Percentiles rank a stretch among this genome's conserved stretches.
These are phyloP conservation scores for Melitaea athalia DNA, from an alignment of 2,888 invertebrate genomes.

Conservation along the genomic window DNA sequence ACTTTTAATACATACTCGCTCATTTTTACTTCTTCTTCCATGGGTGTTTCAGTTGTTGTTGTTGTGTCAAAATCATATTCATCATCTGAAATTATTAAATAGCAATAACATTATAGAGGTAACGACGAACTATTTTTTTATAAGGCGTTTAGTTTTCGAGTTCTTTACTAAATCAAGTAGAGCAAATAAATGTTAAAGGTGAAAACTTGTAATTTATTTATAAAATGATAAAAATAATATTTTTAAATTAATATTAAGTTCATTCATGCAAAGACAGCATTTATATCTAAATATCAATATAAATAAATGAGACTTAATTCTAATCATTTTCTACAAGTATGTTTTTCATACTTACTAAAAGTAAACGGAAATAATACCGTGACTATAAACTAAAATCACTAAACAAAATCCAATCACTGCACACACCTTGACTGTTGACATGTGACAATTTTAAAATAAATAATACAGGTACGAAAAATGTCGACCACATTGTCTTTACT, in stretches of 20 bases:
- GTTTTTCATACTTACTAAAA: too few relatives aligned
- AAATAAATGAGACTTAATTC: too few relatives aligned
- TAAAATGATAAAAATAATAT: too few relatives aligned
- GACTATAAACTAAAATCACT: background rate
- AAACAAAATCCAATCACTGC: background rate
- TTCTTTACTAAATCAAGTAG: too few relatives aligned
- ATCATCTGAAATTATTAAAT: slow-evolving; percentile 31
- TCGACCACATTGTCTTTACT: slow-evolving; percentile 21
- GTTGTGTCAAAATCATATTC: slow-evolving; percentile 8
- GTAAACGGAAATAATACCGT: too few relatives aligned
- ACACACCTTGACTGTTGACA: slow-evolving; percentile 34
- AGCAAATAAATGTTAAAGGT: too few relatives aligned
- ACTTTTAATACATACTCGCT: slow-evolving; percentile 87
- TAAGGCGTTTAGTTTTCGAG: background rate
- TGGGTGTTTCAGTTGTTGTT: slow-evolving; percentile 33
- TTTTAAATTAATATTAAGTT: too few relatives aligned
- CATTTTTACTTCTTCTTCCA: slow-evolving; percentile 84
- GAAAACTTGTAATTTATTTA: too few relatives aligned
- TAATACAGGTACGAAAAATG: slow-evolving; percentile 9
- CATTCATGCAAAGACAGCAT: too few relatives aligned
- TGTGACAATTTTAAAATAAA: slow-evolving; percentile 13
- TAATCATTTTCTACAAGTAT: too few relatives aligned
- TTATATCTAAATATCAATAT: too few relatives aligned
- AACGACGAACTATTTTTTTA: background rate
- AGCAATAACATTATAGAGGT: slow-evolving; percentile 22